phyloP scores from a whole-genome alignment of 2,797 vertebrate genomes.

The Enteromius fasciolatus region DNA sequence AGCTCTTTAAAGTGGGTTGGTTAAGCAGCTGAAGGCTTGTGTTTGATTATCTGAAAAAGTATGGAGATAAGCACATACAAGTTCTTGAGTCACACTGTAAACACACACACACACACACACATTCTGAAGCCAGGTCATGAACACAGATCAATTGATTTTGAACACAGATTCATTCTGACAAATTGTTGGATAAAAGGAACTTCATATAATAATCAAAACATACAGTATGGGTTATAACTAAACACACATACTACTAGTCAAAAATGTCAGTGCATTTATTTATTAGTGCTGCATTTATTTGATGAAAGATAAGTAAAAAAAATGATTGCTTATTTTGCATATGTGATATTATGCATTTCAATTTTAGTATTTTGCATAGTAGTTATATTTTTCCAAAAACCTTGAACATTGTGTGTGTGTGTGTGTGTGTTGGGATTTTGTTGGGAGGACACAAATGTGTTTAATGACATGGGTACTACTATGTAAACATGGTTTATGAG shows the following conservation, averaged over 20 bases:
- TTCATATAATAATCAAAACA: neutral
- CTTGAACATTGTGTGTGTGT: too few relatives aligned
- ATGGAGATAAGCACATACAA: neutral
- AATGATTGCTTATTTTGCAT: too few relatives aligned
- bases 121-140: neutral
- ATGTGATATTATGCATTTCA: too few relatives aligned
- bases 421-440: too few relatives aligned
- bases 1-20: conserved; percentile 7
- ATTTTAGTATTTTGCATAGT: neutral
- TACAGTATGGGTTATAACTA: too few relatives aligned
- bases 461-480: too few relatives aligned
- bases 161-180: neutral
- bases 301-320: neutral
- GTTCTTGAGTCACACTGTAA: neutral
- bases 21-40: conserved; percentile 11
- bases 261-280: too few relatives aligned
- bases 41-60: conserved; percentile 12
- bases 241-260: too few relatives aligned
- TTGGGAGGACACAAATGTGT: too few relatives aligned
- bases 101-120: conserved; percentile 19
- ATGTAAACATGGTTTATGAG: too few relatives aligned
- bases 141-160: too few relatives aligned
- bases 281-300: neutral
- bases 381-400: neutral
- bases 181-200: neutral